Base-by-base conservation (phyloP, 2,888 invertebrate species). In the Drosophila kanekoi region DNA sequence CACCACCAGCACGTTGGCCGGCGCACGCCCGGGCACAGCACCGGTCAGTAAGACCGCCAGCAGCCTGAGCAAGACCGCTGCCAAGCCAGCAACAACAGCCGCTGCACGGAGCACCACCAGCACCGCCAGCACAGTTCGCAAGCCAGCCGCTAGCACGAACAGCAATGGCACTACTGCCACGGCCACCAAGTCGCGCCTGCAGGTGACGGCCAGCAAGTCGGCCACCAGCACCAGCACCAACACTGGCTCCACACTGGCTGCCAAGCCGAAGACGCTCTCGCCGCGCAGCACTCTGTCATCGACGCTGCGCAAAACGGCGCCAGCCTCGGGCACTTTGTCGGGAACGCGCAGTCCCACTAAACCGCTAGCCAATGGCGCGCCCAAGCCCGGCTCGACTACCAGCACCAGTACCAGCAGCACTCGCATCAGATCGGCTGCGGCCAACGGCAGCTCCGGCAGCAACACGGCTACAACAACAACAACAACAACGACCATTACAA, bases 281-380 rank as follows among this genome's bases (percentile, higher is more conserved):
- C 92, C 92, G 44, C 90, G 91, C 44, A 74, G 86, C 65, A 83
- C 90, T n/a, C 38, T 90, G 35, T 75, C 84, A 35, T 90, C 91
- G 51, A 87, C 91, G 60, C 62, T 90, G 59, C 92, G 92, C 33
- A 92, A 91, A 72, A 58, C 86, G 6, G 28, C 79, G 9, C 56
- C 63, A 35, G 20, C 60, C 11, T 37, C 59, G 8, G 41, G 65
- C 16, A 40, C 69, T n/a, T 35, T 48, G 14, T 59, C 56, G n/a
- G 69, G 75, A 8, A 37, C 79, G 20, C 86, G 80, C 41, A 90
- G 90, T 60, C 90, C 89, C 18, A 77, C 51, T 28, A 90, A 90
- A 35, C 56, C 83, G 11, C 35, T 72, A 49, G 56, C 81, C 47
- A 88, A 86, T 40, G 81, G 77, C 4, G 49, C 70, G 44, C 52